Evolutionary conservation across 2,797 vertebrate species (phyloP).

Genomic region (Microhierax caerulescens): DNA sequence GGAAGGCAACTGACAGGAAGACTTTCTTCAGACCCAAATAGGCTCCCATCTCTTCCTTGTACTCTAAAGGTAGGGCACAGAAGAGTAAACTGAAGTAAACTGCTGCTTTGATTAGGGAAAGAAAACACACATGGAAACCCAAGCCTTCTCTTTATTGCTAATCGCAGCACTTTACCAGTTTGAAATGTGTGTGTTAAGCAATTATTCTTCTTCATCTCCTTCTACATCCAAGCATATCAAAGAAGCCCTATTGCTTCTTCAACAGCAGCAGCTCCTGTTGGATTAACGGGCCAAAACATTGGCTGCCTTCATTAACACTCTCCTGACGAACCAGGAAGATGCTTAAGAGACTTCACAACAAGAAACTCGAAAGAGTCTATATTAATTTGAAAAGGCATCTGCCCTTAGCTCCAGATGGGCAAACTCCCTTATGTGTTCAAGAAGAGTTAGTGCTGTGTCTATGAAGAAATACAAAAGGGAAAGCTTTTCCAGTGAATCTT

Average conservation of each 20-base stretch:
- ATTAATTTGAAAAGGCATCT: background rate
- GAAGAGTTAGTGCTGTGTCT: background rate
- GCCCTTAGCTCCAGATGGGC: background rate
- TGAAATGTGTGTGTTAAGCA: background rate
- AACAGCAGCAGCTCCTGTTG: background rate
- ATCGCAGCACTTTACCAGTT: background rate
- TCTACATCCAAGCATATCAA: background rate
- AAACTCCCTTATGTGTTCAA: background rate
- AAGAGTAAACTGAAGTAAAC: background rate
- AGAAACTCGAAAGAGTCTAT: background rate
- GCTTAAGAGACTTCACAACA: background rate
- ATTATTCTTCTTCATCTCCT: background rate
- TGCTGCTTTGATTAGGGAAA: background rate
- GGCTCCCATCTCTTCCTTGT: background rate
- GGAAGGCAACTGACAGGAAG: background rate
- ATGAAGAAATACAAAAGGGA: background rate
- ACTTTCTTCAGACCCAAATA: background rate
- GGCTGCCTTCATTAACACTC: background rate
- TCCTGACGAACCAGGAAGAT: background rate
- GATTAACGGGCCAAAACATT: background rate
- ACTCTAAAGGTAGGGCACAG: background rate
- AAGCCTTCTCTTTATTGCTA: background rate
- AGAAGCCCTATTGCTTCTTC: background rate
- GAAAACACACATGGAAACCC: background rate
- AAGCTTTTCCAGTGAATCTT: background rate